Evolutionary conservation across 2,888 invertebrate species (phyloP), one percentile per base, ranked within the genome.

Genomic region (Bibio marci): DNA sequence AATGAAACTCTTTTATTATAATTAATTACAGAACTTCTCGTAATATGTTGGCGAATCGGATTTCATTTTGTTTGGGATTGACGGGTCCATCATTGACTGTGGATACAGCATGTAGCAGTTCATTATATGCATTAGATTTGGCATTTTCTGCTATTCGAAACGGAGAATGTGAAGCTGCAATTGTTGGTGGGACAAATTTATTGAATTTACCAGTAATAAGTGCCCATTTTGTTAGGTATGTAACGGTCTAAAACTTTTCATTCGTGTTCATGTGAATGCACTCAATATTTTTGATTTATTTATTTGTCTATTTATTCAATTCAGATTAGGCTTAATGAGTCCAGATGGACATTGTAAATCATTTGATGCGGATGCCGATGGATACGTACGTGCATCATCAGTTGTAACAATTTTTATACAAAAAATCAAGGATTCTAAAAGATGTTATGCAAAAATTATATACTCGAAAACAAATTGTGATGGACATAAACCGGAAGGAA

Each of bases 61-160:
- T 90, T 45, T 85, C 85, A 6, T 87, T 80, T 58, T 80, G 77
- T 66, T 69, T 88, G 42, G 85, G 85, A 37, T 69, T 82, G 18
- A 78, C 75, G 50, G 86, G 88, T 4, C 87, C 87, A 0, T 83
- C 85, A 13, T 81, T 76, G 61, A 71, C 78, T 1, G 70, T 83
- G 13, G 88, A 90, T 62, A 83, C 87, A 0, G 90, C 88, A 2
- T 90, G 90, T 56, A 85, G 85, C 13, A 87, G 87, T 34, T 80
- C 85, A 25, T 64, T 86, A 27, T 71, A 80, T 46, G 88, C 87
- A 1, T 47, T 88, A 40, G 81, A 88, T 49, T 75, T 80, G 37
- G 81, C 78, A 19, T 78, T 74, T 57, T 64, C 68, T 32, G 69
- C 78, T 0, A 76, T 86, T 35, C 64, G 76, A 32, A 67, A 70